Evolutionary conservation across 2,797 vertebrate genomes (phyloP).

Genomic region (Hephaestus fuliginosus): DNA sequence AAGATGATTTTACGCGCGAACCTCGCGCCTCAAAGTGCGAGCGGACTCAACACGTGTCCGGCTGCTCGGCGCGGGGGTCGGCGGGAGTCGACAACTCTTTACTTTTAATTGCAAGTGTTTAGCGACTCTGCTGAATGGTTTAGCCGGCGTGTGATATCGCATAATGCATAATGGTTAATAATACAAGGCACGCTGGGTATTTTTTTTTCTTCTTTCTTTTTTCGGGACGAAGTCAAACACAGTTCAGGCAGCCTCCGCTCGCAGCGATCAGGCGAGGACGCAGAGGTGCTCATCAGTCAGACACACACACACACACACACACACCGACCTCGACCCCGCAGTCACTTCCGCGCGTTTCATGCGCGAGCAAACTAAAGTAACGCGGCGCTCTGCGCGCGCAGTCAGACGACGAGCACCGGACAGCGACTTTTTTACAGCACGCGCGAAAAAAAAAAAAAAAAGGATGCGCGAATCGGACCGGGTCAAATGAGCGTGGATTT

Average conservation of each 20-base stretch:
- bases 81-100: neutral
- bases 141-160: neutral
- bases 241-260: conserved; percentile 26
- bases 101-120: conserved; percentile 11
- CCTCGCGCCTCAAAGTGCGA: neutral
- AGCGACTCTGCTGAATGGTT: neutral
- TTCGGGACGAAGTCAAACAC: conserved; percentile 46
- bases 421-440: conserved; percentile 35
- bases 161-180: conserved; percentile 28
- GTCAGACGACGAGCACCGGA: conserved; percentile 10
- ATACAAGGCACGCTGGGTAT: conserved; percentile 18
- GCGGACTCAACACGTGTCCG: conserved; percentile 77
- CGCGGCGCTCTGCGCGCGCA: neutral
- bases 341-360: conserved; percentile 4
- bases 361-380: neutral
- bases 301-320: no score
- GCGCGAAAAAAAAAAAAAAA: neutral
- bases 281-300: conserved; percentile 13
- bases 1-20: neutral
- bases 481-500: neutral
- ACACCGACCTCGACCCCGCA: conserved; percentile 4
- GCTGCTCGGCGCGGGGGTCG: neutral
- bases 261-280: conserved; percentile 36
- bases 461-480: conserved; percentile 27
- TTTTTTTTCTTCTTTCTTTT: neutral